A percentile compares a stretch with the other conserved stretches of the same genome.
Conservation (phyloP, 2,888 invertebrate species). For the Rhamphomyia laevipes region DNA sequence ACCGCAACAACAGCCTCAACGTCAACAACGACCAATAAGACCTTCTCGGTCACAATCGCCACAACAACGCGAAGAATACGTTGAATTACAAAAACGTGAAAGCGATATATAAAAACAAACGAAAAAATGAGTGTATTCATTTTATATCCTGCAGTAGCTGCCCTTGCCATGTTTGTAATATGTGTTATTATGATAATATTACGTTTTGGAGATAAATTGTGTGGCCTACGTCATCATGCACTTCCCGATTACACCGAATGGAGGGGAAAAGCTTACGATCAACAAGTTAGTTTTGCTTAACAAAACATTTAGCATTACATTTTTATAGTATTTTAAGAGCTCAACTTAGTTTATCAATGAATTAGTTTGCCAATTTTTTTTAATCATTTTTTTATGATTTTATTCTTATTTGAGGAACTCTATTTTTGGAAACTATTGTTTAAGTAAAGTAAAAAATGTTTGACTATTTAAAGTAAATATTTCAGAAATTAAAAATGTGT, state of each 20-base stretch:
- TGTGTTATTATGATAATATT: slow-evolving; percentile 64
- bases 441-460: too few species aligned
- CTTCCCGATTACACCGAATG: slow-evolving; percentile 45
- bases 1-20: slow-evolving; percentile 11
- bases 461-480: too few species aligned
- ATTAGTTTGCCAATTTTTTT: too few species aligned
- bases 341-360: too few species aligned
- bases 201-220: slow-evolving; percentile 60
- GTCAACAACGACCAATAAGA: slow-evolving; percentile 28
- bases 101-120: slow-evolving; percentile 60
- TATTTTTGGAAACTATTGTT: too few species aligned
- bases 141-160: slow-evolving; percentile 66
- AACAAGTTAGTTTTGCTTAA: slow-evolving; percentile 6
- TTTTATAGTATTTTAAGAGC: too few species aligned
- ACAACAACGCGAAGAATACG: slow-evolving; percentile 33
- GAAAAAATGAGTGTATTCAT: slow-evolving; percentile 54
- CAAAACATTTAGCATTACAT: neutral
- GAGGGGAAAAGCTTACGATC: slow-evolving; percentile 37
- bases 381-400: too few species aligned
- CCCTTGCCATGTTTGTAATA: slow-evolving; percentile 59
- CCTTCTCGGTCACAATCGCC: slow-evolving; percentile 28
- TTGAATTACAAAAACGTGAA: slow-evolving; percentile 64
- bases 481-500: too few species aligned
- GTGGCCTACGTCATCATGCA: slow-evolving; percentile 56
- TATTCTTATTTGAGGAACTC: too few species aligned